These are phyloP conservation scores for Galeopsomyia nigrocyanea DNA, from an alignment of 2,888 invertebrate species.

Conservation along the genomic window DNA sequence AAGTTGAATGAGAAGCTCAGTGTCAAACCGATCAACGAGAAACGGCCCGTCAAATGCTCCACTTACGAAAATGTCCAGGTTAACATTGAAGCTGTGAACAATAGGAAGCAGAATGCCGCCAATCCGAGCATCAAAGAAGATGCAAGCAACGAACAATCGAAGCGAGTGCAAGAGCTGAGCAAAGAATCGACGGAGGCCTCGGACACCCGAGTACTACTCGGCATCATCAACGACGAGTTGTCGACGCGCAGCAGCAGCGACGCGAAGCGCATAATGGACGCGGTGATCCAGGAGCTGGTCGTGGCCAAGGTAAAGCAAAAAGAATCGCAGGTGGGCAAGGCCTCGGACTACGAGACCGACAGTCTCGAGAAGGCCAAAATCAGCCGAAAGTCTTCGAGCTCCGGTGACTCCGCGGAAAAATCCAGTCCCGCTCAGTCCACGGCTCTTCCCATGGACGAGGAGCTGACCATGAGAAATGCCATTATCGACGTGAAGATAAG, in stretches of 20 bases:
- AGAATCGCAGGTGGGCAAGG: background rate
- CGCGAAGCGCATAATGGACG: constrained; percentile 68
- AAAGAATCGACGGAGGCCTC: background rate
- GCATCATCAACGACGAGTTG: constrained; percentile 62
- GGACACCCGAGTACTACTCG: constrained; percentile 55
- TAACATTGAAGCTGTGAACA: background rate
- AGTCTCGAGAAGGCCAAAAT: constrained; percentile 63
- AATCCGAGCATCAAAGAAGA: background rate
- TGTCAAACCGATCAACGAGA: background rate
- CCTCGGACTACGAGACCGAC: constrained; percentile 63
- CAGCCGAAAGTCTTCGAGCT: constrained; percentile 54
- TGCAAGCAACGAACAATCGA: background rate
- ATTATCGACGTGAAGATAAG: constrained; percentile 77
- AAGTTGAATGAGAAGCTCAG: constrained; percentile 31
- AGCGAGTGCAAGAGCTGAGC: background rate
- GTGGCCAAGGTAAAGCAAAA: constrained; percentile 56
- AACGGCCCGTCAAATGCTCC: background rate
- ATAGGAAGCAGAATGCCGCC: background rate
- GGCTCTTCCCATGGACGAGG: constrained; percentile 84
- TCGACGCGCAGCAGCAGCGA: constrained; percentile 56
- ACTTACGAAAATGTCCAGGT: background rate
- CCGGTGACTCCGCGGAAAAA: constrained; percentile 67
- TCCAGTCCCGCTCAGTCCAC: constrained; percentile 82
- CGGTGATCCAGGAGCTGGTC: constrained; percentile 68
- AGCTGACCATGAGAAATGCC: constrained; percentile 83